These are phyloP conservation scores for Lydus trimaculatus DNA, from an alignment of 2,888 invertebrate genomes.

Conservation along the genomic window DNA sequence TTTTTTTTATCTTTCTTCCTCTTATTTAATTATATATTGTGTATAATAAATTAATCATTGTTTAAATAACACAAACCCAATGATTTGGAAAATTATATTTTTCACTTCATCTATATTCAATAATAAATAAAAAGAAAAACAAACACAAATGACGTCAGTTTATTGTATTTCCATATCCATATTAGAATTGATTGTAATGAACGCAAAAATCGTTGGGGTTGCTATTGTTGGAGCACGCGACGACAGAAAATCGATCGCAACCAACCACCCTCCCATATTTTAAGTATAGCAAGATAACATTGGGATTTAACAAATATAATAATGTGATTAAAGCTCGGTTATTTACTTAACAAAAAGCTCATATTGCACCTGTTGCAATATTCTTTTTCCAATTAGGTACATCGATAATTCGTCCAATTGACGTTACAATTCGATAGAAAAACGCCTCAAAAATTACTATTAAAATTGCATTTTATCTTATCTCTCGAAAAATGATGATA, in stretches of 20 bases:
- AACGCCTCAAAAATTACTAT: not conserved
- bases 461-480: not conserved
- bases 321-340: conserved; percentile 1
- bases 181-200: not conserved
- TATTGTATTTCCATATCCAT: not conserved
- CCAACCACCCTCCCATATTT: conserved; percentile 1
- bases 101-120: not conserved
- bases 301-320: not conserved
- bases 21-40: not conserved
- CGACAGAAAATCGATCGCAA: not conserved
- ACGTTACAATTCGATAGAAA: not conserved
- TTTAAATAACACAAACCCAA: not conserved
- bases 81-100: not conserved
- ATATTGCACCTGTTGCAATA: conserved; percentile 1
- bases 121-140: not conserved
- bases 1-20: not conserved
- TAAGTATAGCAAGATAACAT: not conserved
- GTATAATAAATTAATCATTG: not conserved
- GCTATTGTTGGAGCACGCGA: conserved; percentile 1
- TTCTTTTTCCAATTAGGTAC: not conserved
- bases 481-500: not conserved
- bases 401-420: not conserved
- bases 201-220: not conserved
- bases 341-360: not conserved
- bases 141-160: not conserved